Evolutionary conservation across 2,797 vertebrate genomes (phyloP), one percentile per base, ranked within the genome.

Genomic region (Discoglossus pictus): DNA sequence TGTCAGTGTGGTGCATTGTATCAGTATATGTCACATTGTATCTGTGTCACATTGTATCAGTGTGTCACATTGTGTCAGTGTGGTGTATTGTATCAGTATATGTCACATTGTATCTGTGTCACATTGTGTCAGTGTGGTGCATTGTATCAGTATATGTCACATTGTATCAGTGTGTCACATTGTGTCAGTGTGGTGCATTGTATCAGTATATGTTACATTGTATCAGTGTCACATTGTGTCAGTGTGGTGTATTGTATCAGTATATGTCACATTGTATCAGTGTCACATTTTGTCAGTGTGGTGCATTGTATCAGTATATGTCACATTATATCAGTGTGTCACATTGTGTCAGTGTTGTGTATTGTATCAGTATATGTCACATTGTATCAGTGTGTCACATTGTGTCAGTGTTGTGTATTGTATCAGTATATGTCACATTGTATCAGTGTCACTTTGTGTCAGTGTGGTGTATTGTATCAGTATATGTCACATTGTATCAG

Each of bases 261-360:
- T n/a, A 21, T 55, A 34, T 39, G 17, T 55, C 23, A 39, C 17
- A 39, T 55, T 53, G 50, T 53, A 18, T 55, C 34, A 39, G 53
- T 56, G 53, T 56, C 16, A 16, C 36, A 56, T 56, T 56, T 35
- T 56, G 21, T 56, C 36, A 24, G 20, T 56, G 53, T 56, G 35
- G 15, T 9, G 5, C 7, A 8, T 13, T 39, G 53, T 40, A 18
- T 23, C n/a, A n/a, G n/a, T n/a, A n/a, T 21, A 9, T 13, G 53
- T 54, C 13, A 7, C 18, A 23, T 24, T 40, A 13, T 56, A 12
- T 40, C 20, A 21, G 31, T 42, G 55, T 59, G 39, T 59, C 6
- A 44, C 40, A 44, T 31, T 25, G 40, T 44, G 21, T 43, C 8
- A 16, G 39, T 54, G 31, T 16, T 12, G 1, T 43, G 55, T 59